phyloP scores from a whole-genome alignment of 2,888 invertebrate genomes.

The Cotesia congregata region DNA sequence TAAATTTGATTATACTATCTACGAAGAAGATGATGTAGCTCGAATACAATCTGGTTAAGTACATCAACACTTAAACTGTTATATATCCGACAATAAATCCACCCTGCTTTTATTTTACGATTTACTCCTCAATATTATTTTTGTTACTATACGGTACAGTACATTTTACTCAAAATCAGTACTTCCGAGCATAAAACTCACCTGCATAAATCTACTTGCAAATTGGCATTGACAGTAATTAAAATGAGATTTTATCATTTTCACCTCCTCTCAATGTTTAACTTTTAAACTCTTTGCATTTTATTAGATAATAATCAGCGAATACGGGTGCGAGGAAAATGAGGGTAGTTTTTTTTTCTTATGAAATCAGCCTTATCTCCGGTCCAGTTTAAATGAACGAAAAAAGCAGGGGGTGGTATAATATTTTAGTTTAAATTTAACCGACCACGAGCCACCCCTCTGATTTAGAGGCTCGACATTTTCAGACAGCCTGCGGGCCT shows the following conservation, averaged over 20 bases:
- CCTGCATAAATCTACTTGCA: not conserved
- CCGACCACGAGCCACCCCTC: slow-evolving; percentile 61
- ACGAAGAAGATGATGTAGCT: slow-evolving; percentile 24
- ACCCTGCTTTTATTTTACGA: slow-evolving; percentile 35
- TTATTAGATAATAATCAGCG: slow-evolving; percentile 29
- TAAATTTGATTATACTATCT: slow-evolving; percentile 1
- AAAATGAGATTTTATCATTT: not conserved
- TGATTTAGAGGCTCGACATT: slow-evolving; percentile 63
- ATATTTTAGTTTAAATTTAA: slow-evolving; percentile 64
- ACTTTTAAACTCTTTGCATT: slow-evolving; percentile 42
- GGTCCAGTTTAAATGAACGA: slow-evolving; percentile 47
- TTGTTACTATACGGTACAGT: not conserved
- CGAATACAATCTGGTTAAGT: slow-evolving; percentile 48
- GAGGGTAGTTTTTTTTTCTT: slow-evolving; percentile 7
- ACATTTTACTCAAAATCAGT: slow-evolving; percentile 21
- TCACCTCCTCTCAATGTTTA: not conserved
- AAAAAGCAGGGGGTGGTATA: slow-evolving; percentile 53
- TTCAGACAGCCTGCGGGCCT: slow-evolving; percentile 31
- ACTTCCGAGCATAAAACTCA: slow-evolving; percentile 6
- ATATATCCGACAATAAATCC: slow-evolving; percentile 43
- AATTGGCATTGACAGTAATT: not conserved
- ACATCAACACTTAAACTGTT: slow-evolving; percentile 25
- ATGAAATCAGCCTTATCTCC: slow-evolving; percentile 54
- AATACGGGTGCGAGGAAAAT: slow-evolving; percentile 43
- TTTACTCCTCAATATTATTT: slow-evolving; percentile 26